Evolutionary conservation across 92 coral and sea anemone species (phyloP).

Genomic region (Palythoa heliodiscus): DNA sequence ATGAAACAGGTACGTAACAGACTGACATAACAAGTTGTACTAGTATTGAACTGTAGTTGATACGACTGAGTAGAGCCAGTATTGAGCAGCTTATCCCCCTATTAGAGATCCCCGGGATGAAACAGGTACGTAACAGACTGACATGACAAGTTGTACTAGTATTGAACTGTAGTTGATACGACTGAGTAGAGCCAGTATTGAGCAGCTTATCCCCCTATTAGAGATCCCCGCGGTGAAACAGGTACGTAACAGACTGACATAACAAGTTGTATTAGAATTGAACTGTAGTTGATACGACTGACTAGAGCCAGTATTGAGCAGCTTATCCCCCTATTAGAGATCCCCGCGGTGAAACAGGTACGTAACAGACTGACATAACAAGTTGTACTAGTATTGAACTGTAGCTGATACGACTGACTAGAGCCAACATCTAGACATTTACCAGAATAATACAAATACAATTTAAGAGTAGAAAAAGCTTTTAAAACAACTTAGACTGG

Average conservation of each 20-base stretch:
- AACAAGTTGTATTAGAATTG: no score
- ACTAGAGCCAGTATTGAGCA: no score
- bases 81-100: conserved; percentile 50
- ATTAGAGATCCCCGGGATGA: conserved; percentile 90
- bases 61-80: not conserved
- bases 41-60: no score
- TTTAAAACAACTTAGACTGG: not conserved
- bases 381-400: no score
- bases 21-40: no score
- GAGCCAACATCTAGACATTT: no score
- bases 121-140: conserved; percentile 57
- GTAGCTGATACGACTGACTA: no score
- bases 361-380: no score
- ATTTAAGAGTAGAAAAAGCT: no score
- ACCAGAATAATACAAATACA: no score
- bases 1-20: no score
- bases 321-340: not conserved
- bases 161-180: not conserved
- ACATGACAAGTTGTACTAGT: not conserved
- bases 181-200: not conserved
- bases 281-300: no score
- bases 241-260: not conserved
- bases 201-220: not conserved
- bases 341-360: not conserved
- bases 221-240: not conserved